Percentiles rank a stretch among this genome's conserved stretches.
phyloP scores from a whole-genome alignment of 2,113 vertebrate species.

The Fregata magnificens region DNA sequence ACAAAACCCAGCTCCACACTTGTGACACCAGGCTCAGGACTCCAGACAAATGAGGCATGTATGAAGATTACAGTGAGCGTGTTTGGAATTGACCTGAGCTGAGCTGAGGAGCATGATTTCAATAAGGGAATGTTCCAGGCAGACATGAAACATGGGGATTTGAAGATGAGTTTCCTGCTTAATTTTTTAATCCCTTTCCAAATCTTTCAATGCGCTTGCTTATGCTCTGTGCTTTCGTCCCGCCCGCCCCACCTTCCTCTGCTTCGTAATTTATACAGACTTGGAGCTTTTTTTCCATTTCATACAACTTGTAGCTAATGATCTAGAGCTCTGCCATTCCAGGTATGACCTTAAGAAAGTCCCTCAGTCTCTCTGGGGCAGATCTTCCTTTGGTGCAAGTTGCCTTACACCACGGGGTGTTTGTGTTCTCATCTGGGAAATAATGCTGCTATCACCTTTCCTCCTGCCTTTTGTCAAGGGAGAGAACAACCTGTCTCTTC shows the following conservation, averaged over 20 bases:
- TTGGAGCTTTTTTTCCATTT: neutral
- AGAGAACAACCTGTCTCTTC: neutral
- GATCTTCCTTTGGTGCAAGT: neutral
- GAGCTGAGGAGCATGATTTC: neutral
- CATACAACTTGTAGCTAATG: neutral
- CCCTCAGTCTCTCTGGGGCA: neutral
- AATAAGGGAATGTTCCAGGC: neutral
- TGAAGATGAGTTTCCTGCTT: neutral
- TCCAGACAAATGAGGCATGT: fast-evolving
- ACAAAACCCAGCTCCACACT: neutral
- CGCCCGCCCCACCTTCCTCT: too few species aligned
- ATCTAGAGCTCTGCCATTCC: neutral
- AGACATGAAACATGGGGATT: neutral
- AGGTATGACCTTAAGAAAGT: neutral
- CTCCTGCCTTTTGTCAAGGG: neutral
- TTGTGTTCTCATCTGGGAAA: neutral
- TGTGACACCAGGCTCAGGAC: neutral
- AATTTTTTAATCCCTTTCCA: slow-evolving; percentile 19
- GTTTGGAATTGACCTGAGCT: neutral
- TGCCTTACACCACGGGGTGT: fast-evolving
- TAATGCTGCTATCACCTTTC: neutral
- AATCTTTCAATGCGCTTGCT: neutral
- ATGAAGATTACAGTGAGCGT: fast-evolving
- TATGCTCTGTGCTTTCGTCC: neutral
- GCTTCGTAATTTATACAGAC: neutral